Base-by-base conservation (phyloP, 2,797 vertebrate genomes). In the Phataginus tricuspis region DNA sequence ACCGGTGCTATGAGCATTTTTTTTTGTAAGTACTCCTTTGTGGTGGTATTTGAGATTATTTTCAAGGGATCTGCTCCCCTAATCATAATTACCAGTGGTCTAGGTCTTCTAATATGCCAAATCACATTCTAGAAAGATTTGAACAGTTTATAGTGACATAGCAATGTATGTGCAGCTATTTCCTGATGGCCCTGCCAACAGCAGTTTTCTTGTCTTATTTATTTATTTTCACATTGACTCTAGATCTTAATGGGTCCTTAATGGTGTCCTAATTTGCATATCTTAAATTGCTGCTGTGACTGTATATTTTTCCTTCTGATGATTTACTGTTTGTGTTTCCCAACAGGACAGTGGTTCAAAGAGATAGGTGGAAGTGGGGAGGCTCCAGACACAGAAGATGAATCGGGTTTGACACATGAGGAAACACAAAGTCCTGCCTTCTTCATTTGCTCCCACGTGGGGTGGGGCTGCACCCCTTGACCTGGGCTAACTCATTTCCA, bases 271-370 rank as follows among this genome's bases (percentile, higher is more conserved):
- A 3, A 94, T 97, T 95, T 97, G 90, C 95, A 89, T 97, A 89
- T 94, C 69, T 84, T 75, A 92, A 94, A 88, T 96, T 87, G 82
- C 91, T 96, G 97, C 96, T 94, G 97, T 96, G 93, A 59, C 55
- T 23, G 61, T 82, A 77, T 78, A 69, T 92, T 97, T 96, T 97
- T 45, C 72, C 51, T 92, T 77, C 16, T n/a, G 69, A 66, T 85
- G 95, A 92, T 57, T 63, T 91, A 78, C 86, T 82, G 49, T 89
- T 80, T 87, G 77, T 55, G 75, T 91, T 95, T 95, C 87, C 68
- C n/a, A n/a, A n/a, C n/a, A n/a, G n/a, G n/a, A n/a, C n/a, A n/a
- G n/a, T n/a, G n/a, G n/a, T n/a, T n/a, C n/a, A n/a, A n/a, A n/a
- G n/a, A n/a, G n/a, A n/a, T n/a, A n/a, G n/a, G n/a, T n/a, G n/a